phyloP scores from a whole-genome alignment of 2,113 vertebrate species.

The Gopherus flavomarginatus region DNA sequence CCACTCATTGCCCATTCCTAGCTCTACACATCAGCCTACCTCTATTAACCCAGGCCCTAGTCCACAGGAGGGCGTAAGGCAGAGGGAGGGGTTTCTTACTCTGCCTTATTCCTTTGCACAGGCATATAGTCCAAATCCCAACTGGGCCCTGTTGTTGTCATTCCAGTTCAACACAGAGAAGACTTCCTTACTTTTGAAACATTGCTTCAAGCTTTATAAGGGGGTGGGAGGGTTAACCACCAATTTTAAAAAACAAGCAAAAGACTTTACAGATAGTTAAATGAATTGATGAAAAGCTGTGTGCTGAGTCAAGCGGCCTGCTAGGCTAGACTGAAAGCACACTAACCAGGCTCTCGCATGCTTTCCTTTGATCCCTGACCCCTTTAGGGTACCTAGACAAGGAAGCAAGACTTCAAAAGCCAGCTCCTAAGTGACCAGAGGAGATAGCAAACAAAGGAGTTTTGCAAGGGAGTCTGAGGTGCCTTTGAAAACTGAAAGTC shows the following conservation, averaged over 20 bases:
- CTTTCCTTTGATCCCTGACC: no score
- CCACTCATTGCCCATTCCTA: not conserved
- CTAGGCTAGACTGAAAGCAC: no score
- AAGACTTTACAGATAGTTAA: not conserved
- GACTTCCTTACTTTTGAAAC: not conserved
- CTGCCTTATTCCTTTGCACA: not conserved
- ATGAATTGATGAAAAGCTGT: slow-evolving; percentile 19
- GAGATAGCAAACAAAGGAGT: no score
- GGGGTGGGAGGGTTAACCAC: accelerated
- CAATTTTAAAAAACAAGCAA: not conserved
- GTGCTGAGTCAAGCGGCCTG: no score
- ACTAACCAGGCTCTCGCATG: no score
- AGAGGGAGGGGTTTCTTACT: not conserved
- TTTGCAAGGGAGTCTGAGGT: not conserved
- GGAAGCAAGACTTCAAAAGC: no score
- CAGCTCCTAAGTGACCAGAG: no score
- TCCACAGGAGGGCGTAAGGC: not conserved
- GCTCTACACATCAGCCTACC: not conserved
- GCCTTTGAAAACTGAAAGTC: no score
- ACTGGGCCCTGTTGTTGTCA: not conserved
- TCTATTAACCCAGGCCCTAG: not conserved
- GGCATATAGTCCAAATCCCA: not conserved
- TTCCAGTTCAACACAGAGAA: not conserved
- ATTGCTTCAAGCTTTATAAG: not conserved
- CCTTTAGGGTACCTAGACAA: no score